Conservation (phyloP, 2,113 vertebrate species). For the Hiodon alosoides region DNA sequence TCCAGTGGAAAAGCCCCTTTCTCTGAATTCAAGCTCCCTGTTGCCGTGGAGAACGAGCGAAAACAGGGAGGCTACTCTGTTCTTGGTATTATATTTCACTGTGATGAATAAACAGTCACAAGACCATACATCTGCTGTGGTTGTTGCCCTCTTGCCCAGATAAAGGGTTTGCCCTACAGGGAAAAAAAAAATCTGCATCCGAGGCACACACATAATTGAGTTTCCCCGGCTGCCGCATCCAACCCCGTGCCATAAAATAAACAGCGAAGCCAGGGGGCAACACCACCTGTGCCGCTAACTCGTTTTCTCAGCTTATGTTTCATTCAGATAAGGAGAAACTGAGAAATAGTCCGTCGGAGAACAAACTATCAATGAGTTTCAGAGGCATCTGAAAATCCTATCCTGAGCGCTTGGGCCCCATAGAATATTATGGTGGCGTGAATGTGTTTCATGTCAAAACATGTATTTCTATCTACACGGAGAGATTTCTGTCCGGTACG, state of each 20-base stretch:
- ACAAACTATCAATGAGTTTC: constrained; percentile 39
- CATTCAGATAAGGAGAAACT: constrained; percentile 46
- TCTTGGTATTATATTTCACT: constrained; percentile 26
- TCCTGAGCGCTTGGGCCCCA: no score
- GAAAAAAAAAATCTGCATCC: constrained; percentile 39
- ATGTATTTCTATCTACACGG: no score
- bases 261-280: constrained; percentile 41
- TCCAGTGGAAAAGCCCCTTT: not conserved
- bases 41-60: constrained; percentile 23
- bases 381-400: constrained; percentile 9
- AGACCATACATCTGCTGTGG: constrained; percentile 34
- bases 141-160: constrained; percentile 33
- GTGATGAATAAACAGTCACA: constrained; percentile 38
- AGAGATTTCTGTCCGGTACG: no score
- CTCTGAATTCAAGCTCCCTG: not conserved
- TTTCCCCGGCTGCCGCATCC: constrained; percentile 37
- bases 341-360: constrained; percentile 44
- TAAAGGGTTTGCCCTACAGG: constrained; percentile 30
- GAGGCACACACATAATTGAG: constrained; percentile 50
- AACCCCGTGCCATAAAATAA: constrained; percentile 53
- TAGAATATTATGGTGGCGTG: no score
- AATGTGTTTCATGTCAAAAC: no score
- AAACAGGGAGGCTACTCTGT: constrained; percentile 31
- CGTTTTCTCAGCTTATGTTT: constrained; percentile 44
- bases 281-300: constrained; percentile 37